Conservation (phyloP, 1,140 invertebrate genomes). For the Maniola jurtina region DNA sequence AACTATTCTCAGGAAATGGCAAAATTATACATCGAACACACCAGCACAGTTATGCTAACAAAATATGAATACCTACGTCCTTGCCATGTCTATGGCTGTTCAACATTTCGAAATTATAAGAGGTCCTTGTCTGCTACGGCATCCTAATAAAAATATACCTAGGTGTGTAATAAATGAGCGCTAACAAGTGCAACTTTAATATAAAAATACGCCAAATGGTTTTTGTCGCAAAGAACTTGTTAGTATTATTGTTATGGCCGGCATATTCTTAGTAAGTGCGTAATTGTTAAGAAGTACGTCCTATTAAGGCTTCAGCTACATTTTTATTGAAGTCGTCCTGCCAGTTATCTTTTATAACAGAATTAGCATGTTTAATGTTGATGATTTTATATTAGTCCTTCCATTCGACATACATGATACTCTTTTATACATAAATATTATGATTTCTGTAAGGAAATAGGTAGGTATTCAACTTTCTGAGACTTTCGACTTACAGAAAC, state of each 20-base stretch:
- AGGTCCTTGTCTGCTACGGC: background rate
- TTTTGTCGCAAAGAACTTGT: background rate
- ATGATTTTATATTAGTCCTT: background rate
- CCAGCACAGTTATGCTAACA: too few relatives aligned
- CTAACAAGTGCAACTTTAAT: background rate
- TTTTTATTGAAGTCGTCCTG: background rate
- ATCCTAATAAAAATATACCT: background rate
- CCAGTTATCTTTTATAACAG: background rate
- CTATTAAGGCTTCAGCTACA: background rate
- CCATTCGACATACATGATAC: too few relatives aligned
- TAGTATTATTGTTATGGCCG: background rate
- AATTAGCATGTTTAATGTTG: background rate
- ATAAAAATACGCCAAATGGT: background rate
- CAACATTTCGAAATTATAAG: conserved; percentile 1
- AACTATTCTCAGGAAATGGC: too few relatives aligned
- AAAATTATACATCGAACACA: too few relatives aligned
- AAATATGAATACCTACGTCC: too few relatives aligned
- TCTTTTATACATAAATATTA: too few relatives aligned
- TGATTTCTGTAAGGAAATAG: too few relatives aligned
- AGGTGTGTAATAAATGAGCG: background rate
- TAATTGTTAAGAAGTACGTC: background rate
- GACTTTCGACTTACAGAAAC: too few relatives aligned
- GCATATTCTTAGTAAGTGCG: background rate
- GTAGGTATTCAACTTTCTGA: too few relatives aligned
- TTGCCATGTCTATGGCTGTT: background rate